Conservation (phyloP, 1,140 invertebrate species). For the Sitobion miscanthi region DNA sequence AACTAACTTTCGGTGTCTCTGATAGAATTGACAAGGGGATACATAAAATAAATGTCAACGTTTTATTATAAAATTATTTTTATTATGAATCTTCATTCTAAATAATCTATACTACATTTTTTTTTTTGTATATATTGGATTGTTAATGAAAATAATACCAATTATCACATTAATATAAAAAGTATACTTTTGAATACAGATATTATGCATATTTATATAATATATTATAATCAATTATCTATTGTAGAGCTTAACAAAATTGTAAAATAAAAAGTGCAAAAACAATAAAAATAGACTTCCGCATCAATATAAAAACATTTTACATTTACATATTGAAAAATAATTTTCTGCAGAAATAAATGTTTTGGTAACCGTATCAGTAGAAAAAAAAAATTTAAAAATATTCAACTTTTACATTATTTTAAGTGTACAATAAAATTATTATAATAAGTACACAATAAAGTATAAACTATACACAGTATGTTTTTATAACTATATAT, state of each 20-base stretch:
- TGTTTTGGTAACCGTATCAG: slow-evolving; percentile 43
- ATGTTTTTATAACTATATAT: background rate
- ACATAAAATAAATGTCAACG: no score
- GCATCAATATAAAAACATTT: slow-evolving; percentile 47
- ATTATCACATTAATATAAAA: slow-evolving; percentile 46
- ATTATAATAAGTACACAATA: slow-evolving; percentile 44
- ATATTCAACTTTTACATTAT: slow-evolving; percentile 36
- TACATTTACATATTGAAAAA: slow-evolving; percentile 49
- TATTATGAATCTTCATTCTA: background rate
- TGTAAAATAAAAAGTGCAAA: slow-evolving; percentile 55
- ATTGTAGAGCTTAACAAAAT: slow-evolving; percentile 52
- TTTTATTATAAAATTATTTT: slow-evolving; percentile 11
- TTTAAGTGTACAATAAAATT: slow-evolving; percentile 38
- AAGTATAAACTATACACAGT: slow-evolving; percentile 21
- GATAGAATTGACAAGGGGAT: no score
- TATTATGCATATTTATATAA: slow-evolving; percentile 7
- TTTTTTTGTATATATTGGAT: background rate
- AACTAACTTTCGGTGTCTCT: no score
- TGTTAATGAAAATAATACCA: slow-evolving; percentile 30
- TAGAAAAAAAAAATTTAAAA: slow-evolving; percentile 44
- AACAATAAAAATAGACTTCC: slow-evolving; percentile 50
- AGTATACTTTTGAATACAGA: slow-evolving; percentile 48
- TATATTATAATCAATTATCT: slow-evolving; percentile 20
- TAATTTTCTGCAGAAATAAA: slow-evolving; percentile 46
- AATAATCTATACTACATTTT: slow-evolving; percentile 34